Evolutionary conservation across 2,113 vertebrate genomes (phyloP), one percentile per base, ranked within the genome.

Genomic region (Carassius auratus): DNA sequence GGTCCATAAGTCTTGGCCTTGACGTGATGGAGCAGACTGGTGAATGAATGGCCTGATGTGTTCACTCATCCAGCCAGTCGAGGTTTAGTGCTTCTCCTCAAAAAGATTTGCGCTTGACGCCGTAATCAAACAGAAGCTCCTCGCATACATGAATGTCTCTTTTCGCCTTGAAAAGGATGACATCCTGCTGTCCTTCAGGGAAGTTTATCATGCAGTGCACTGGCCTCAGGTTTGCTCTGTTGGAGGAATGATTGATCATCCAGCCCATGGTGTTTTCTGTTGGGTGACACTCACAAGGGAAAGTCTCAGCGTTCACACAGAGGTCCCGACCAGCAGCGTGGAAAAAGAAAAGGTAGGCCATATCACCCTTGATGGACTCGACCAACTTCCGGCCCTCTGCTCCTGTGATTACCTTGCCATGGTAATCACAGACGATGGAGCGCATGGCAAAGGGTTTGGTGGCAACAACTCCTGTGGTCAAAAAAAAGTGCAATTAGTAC

Each of bases 331-430:
- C 66, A 69, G 13, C 30, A 17, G 26, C 14, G 1, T 15, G 55
- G 66, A 69, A 69, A 68, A 66, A 68, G 12, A 68, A 68, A 15
- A 68, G 26, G 62, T 66, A 30, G 30, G 30, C 30, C 30, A 30
- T 30, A 30, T 2, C 30, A 30, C 30, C 30, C 30, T 30, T 30
- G 30, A 30, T 30, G 30, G 30, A 30, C 30, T 30, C 30, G 30
- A 30, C 30, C 30, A 30, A 30, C 30, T 30, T 30, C 30, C 30
- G 30, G 30, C 30, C 30, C 30, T 30, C 64, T 66, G 64, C 64
- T 66, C 75, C 75, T 55, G 48, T 76, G 75, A 76, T 76, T 76
- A 76, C 75, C 75, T 76, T 45, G 17, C 75, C 75, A 50, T 76
- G 75, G 26, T 66, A 66, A 66, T 66, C 64, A 66, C 64, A 66